A percentile compares a stretch with the other conserved stretches of the same genome.
Evolutionary conservation across 1,140 invertebrate genomes (phyloP).

Genomic region (Diuraphis noxia): DNA sequence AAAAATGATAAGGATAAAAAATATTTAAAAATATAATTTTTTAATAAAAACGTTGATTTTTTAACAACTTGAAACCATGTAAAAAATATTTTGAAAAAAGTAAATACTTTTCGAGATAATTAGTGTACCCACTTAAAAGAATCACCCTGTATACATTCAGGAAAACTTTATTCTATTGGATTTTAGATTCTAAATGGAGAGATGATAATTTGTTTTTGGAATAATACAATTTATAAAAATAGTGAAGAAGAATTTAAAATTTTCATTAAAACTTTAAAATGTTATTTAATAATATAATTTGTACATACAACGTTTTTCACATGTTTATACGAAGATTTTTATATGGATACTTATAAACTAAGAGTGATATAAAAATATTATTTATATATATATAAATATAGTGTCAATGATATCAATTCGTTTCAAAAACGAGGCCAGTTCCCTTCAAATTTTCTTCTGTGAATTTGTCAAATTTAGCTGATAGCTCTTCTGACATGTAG

Average conservation of each 20-base stretch:
- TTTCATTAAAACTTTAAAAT: neutral
- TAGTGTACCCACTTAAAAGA: too few species aligned
- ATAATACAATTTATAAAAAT: neutral
- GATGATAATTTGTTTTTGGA: neutral
- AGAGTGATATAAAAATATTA: neutral
- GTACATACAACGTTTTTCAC: neutral
- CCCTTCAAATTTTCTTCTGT: conserved; percentile 68
- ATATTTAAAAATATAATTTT: too few species aligned
- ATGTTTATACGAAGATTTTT: neutral
- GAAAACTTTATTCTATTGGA: neutral
- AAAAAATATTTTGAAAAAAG: too few species aligned
- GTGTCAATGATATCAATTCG: neutral
- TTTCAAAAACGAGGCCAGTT: conserved; percentile 68
- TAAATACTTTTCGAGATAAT: too few species aligned
- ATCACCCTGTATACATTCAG: too few species aligned
- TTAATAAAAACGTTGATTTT: too few species aligned
- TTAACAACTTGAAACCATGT: too few species aligned
- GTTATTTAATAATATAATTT: neutral
- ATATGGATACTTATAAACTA: neutral
- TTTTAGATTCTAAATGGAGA: neutral
- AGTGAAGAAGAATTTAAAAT: neutral
- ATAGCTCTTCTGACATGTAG: conserved; percentile 73
- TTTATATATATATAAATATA: neutral
- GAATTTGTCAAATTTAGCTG: conserved; percentile 74
- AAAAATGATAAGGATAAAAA: too few species aligned